Evolutionary conservation across 2,113 vertebrate species (phyloP).

Genomic region (Falco punctatus): DNA sequence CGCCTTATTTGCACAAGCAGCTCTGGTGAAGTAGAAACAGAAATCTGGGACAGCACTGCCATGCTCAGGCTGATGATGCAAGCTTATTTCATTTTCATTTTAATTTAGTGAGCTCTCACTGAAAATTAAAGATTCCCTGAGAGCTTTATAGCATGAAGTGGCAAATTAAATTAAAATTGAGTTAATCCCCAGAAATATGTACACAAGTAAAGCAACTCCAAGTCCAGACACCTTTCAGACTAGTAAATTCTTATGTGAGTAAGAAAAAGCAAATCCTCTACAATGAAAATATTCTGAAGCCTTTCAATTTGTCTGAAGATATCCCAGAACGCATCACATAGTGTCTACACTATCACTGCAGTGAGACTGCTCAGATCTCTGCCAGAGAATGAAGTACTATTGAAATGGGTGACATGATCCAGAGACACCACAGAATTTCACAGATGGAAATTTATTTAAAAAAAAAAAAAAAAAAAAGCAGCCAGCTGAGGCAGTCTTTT

Average conservation of each 20-base stretch:
- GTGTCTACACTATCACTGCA: neutral
- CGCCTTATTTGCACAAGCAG: neutral
- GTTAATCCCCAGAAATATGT: slow-evolving; percentile 45
- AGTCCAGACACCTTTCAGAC: slow-evolving; percentile 11
- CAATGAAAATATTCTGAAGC: neutral
- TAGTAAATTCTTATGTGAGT: neutral
- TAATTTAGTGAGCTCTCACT: slow-evolving; percentile 26
- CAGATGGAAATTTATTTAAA: neutral
- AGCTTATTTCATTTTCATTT: slow-evolving; percentile 46
- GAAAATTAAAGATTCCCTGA: slow-evolving; percentile 23
- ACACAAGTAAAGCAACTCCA: slow-evolving; percentile 1
- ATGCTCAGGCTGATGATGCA: neutral
- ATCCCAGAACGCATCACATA: slow-evolving; percentile 8
- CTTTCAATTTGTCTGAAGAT: neutral
- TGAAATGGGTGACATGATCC: neutral
- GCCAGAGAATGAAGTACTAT: neutral
- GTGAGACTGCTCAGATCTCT: neutral
- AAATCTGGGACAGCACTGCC: neutral
- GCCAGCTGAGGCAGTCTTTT: neutral
- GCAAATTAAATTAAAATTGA: slow-evolving; percentile 56
- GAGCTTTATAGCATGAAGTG: slow-evolving; percentile 33
- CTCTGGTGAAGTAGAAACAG: neutral
- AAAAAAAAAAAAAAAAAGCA: neutral
- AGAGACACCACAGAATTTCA: neutral
- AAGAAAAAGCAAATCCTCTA: slow-evolving; percentile 16